A percentile compares a stretch with the other conserved stretches of the same genome.
phyloP scores from a whole-genome alignment of 2,797 vertebrate species.

The Hypotaenidia philippensis region DNA sequence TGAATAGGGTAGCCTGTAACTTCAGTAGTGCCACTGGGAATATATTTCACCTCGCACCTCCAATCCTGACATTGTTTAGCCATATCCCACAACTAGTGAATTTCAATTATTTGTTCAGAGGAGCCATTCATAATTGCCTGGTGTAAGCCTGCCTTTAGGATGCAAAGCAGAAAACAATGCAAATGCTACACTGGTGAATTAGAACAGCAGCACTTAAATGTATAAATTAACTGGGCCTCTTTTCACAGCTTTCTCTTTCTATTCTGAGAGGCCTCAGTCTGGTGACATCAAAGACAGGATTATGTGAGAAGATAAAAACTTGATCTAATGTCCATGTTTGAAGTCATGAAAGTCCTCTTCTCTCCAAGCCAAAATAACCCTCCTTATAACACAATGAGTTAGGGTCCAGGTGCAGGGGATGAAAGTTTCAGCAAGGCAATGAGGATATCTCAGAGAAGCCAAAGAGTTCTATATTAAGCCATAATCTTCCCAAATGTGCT shows the following conservation, averaged over 20 bases:
- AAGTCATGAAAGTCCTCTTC: slow-evolving; percentile 87
- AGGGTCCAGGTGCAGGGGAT: slow-evolving; percentile 76
- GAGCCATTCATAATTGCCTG: slow-evolving; percentile 85
- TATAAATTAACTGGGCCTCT: slow-evolving; percentile 83
- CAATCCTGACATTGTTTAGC: slow-evolving; percentile 74
- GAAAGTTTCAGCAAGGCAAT: not conserved
- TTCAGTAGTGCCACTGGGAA: slow-evolving; percentile 75
- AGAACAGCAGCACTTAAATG: slow-evolving; percentile 81
- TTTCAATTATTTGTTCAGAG: slow-evolving; percentile 95
- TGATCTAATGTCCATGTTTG: slow-evolving; percentile 92
- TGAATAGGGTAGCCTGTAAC: slow-evolving; percentile 48
- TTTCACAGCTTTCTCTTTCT: slow-evolving; percentile 85
- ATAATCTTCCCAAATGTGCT: slow-evolving; percentile 72
- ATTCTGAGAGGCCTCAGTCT: slow-evolving; percentile 84
- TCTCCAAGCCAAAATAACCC: slow-evolving; percentile 78
- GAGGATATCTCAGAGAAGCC: slow-evolving; percentile 39
- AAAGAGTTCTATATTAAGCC: slow-evolving; percentile 60
- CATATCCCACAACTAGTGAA: slow-evolving; percentile 84
- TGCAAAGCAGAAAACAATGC: slow-evolving; percentile 92
- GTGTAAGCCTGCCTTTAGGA: slow-evolving; percentile 89
- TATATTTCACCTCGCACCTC: slow-evolving; percentile 82
- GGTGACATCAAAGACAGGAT: slow-evolving; percentile 94
- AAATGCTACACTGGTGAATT: slow-evolving; percentile 83
- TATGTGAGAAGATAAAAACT: slow-evolving; percentile 90
- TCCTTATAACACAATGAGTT: slow-evolving; percentile 76